A percentile compares a stretch with the other conserved stretches of the same genome.
Conservation (phyloP, 2,113 vertebrate species). For the Mus pahari region DNA sequence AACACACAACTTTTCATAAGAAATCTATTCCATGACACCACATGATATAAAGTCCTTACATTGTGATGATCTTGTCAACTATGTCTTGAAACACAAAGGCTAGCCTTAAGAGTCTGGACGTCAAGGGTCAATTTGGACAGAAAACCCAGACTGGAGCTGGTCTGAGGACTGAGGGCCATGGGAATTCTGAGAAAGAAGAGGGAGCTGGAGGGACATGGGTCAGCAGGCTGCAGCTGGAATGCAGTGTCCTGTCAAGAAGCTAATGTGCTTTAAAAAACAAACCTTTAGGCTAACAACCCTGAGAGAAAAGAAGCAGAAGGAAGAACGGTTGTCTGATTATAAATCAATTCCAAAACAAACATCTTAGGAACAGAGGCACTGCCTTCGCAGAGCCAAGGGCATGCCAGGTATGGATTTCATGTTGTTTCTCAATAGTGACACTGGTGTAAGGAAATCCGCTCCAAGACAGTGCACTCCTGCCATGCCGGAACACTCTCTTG, state of each 20-base stretch:
- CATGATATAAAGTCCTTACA: background rate
- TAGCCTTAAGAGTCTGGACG: background rate
- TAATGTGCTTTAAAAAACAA: constrained; percentile 20
- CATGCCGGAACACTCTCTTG: background rate
- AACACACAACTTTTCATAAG: background rate
- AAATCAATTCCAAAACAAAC: background rate
- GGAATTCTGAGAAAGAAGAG: constrained; percentile 11
- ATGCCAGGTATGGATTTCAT: background rate
- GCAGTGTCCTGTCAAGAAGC: background rate
- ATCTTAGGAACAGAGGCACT: background rate
- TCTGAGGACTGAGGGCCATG: background rate
- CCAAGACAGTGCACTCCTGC: background rate
- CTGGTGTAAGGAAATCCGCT: background rate
- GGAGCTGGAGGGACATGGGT: background rate
- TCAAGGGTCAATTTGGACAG: background rate
- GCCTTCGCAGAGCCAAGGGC: background rate
- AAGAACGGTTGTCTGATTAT: constrained; percentile 9
- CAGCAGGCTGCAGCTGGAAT: background rate
- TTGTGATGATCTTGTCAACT: background rate
- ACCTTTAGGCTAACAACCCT: background rate
- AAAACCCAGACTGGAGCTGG: background rate
- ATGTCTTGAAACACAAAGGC: constrained; percentile 10
- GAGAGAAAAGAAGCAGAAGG: background rate
- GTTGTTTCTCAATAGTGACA: constrained; percentile 35
- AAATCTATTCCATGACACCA: background rate